A percentile compares a stretch with the other conserved stretches of the same genome.
Conservation (phyloP, 2,113 vertebrate species). For the Egretta garzetta region DNA sequence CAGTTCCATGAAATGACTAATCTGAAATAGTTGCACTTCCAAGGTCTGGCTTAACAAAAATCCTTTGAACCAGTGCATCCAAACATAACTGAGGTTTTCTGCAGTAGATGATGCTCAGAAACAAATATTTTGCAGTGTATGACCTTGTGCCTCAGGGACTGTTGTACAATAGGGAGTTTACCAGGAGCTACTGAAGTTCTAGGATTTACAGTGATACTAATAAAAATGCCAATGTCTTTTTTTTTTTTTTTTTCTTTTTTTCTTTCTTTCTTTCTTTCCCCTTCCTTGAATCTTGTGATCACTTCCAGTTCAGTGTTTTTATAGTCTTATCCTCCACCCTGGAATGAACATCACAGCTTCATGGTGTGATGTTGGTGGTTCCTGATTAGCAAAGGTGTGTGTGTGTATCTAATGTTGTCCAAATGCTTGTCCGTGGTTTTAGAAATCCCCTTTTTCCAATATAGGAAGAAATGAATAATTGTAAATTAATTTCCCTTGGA, state of each 20-base stretch:
- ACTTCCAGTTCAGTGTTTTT: background rate
- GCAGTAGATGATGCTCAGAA: background rate
- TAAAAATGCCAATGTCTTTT: background rate
- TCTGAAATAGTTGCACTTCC: conserved; percentile 30
- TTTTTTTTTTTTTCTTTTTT: no score
- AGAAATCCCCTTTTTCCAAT: background rate
- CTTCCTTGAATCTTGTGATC: background rate
- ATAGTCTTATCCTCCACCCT: background rate
- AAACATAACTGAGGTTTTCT: conserved; percentile 16
- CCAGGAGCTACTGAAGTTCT: background rate
- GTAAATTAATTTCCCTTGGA: background rate
- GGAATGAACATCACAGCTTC: background rate
- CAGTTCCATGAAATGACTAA: background rate
- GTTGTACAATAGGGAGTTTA: background rate
- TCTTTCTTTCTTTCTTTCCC: no score
- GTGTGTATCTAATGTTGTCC: background rate
- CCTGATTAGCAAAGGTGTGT: background rate
- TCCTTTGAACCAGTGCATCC: conserved; percentile 15
- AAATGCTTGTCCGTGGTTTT: background rate
- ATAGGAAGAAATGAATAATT: background rate
- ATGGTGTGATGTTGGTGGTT: background rate
- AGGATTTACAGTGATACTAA: background rate
- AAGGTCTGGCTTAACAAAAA: conserved; percentile 29
- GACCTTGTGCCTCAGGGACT: background rate
- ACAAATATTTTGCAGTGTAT: background rate